phyloP scores from a whole-genome alignment of 2,113 vertebrate genomes.

The Azemiops feae region DNA sequence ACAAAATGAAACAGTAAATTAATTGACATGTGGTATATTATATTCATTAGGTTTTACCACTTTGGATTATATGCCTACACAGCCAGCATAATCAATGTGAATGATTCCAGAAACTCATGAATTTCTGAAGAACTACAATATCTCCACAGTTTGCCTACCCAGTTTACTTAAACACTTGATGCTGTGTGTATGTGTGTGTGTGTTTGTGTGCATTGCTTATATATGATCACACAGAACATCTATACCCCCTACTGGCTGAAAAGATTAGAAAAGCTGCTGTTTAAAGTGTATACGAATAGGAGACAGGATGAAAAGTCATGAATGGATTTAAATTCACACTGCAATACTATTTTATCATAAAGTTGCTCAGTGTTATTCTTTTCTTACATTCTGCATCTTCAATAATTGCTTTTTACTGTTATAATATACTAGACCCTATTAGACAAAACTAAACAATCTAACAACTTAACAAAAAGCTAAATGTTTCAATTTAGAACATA shows the following conservation, averaged over 20 bases:
- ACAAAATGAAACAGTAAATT: background rate
- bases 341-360: background rate
- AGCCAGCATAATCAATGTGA: background rate
- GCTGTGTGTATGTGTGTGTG: background rate
- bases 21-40: background rate
- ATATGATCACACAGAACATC: constrained; percentile 26
- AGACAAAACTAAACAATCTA: background rate
- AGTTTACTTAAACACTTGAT: background rate
- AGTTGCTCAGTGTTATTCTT: background rate
- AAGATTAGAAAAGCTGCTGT: background rate
- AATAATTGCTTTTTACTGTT: background rate
- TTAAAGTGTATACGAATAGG: background rate
- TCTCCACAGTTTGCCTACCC: background rate
- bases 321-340: background rate
- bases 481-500: background rate
- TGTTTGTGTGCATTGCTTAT: background rate
- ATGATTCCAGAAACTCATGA: background rate
- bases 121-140: background rate
- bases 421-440: background rate
- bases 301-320: background rate
- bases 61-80: background rate
- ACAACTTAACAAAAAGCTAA: background rate
- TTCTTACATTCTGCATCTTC: background rate
- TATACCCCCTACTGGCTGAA: constrained; percentile 68
- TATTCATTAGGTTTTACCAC: background rate